Evolutionary conservation across 2,113 vertebrate genomes (phyloP).

Genomic region (Mormoops blainvillei): DNA sequence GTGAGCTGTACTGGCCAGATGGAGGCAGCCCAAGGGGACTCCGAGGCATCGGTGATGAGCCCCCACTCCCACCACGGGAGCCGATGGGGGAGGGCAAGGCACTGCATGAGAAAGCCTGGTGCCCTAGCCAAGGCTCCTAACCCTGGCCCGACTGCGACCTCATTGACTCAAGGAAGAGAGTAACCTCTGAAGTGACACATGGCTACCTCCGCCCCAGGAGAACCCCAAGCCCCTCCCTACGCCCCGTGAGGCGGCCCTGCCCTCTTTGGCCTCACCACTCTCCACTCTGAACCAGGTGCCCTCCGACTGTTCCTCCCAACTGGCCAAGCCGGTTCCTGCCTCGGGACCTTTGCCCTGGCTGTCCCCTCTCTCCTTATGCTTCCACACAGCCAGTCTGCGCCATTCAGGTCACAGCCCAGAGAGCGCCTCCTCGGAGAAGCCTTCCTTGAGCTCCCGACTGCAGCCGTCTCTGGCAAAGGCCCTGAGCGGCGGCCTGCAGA

Average conservation of each 20-base stretch:
- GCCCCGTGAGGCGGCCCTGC: background rate
- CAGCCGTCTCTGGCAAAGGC: background rate
- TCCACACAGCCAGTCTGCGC: background rate
- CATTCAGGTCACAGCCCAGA: background rate
- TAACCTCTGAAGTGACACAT: rapidly evolving
- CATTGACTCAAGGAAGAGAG: background rate
- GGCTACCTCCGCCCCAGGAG: background rate
- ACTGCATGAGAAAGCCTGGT: background rate
- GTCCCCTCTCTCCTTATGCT: no score
- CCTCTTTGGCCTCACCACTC: background rate
- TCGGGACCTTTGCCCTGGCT: background rate
- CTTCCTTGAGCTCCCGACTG: background rate
- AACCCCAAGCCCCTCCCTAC: background rate
- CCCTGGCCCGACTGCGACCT: background rate
- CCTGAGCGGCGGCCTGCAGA: background rate
- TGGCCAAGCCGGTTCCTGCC: background rate
- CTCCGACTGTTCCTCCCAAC: background rate
- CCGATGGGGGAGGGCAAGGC: background rate
- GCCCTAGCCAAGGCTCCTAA: background rate
- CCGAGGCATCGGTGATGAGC: background rate
- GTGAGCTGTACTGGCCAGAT: background rate
- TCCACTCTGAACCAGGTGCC: background rate
- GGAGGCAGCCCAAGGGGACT: background rate
- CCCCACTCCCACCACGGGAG: background rate
- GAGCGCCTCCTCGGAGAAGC: background rate